These are phyloP conservation scores for Epizoanthus illoricatus DNA, from an alignment of 92 coral and sea anemone genomes.

Conservation along the genomic window DNA sequence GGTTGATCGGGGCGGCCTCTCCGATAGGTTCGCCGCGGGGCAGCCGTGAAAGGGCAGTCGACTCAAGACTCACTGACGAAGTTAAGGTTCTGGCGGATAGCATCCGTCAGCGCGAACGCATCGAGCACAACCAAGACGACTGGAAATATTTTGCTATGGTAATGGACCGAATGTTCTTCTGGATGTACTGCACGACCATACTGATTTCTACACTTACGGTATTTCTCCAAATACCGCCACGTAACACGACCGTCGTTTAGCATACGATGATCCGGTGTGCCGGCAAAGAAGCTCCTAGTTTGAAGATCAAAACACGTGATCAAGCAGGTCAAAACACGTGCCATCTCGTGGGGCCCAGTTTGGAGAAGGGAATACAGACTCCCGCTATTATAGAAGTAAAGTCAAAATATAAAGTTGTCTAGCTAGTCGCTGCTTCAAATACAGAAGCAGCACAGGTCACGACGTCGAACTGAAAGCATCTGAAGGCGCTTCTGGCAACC, in stretches of 20 bases:
- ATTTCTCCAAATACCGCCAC: slow-evolving; percentile 50
- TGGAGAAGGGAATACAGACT: too few species aligned
- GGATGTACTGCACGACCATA: slow-evolving; percentile 83
- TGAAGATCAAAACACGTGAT: too few species aligned
- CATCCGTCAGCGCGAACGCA: slow-evolving; percentile 77
- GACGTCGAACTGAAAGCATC: too few species aligned
- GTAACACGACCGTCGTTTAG: slow-evolving; percentile 5
- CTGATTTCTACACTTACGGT: slow-evolving; percentile 82
- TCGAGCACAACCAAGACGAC: slow-evolving; percentile 82
- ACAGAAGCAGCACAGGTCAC: too few species aligned
- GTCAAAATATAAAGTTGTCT: too few species aligned
- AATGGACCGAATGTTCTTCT: slow-evolving; percentile 93
- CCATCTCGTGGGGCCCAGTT: too few species aligned
- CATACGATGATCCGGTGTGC: neutral
- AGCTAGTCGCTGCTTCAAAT: too few species aligned
- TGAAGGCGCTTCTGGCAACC: too few species aligned
- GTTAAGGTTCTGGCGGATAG: slow-evolving; percentile 85
- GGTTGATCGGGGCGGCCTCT: slow-evolving; percentile 65
- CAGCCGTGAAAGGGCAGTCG: slow-evolving; percentile 53
- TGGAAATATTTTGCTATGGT: slow-evolving; percentile 97
- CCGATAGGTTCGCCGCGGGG: slow-evolving; percentile 72
- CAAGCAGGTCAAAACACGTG: too few species aligned
- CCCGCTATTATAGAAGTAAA: too few species aligned
- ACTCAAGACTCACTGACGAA: slow-evolving; percentile 68
- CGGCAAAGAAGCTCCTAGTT: too few species aligned